Evolutionary conservation across 2,113 vertebrate genomes (phyloP).

Genomic region (Gambusia affinis): DNA sequence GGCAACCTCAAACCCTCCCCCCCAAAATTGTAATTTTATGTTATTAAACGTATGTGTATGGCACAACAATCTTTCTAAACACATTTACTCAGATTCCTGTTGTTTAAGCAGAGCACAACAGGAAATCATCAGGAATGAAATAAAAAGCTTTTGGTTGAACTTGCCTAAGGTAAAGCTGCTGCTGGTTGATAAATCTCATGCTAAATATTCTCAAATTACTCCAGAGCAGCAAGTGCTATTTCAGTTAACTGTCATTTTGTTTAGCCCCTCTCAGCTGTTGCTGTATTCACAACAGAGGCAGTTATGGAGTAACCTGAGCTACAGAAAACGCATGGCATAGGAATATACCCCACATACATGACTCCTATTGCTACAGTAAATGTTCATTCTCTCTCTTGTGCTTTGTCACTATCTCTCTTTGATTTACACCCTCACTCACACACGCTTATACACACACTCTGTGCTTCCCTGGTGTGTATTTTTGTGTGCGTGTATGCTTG

Average conservation of each 20-base stretch:
- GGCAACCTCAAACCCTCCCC: no score
- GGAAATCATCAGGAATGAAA: background rate
- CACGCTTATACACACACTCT: constrained; percentile 5
- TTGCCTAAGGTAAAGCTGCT: background rate
- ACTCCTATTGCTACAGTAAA: background rate
- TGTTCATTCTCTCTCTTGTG: constrained; percentile 1
- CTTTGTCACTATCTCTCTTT: constrained; percentile 4
- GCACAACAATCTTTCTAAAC: background rate
- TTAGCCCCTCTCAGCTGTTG: constrained; percentile 9
- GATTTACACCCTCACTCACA: constrained; percentile 18
- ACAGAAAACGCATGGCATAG: background rate
- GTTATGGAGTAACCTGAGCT: background rate
- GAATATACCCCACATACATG: background rate
- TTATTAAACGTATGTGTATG: background rate
- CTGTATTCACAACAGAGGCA: constrained; percentile 2
- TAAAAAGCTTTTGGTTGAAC: background rate
- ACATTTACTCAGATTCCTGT: no score
- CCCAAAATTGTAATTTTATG: no score
- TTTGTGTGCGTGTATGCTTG: constrained; percentile 2
- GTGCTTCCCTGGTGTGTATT: background rate
- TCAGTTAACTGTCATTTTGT: constrained; percentile 23
- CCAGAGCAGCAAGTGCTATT: constrained; percentile 1
- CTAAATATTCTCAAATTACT: constrained; percentile 12
- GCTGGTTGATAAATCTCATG: background rate
- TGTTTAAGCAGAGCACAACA: background rate